A percentile compares a stretch with the other conserved stretches of the same genome.
These are phyloP conservation scores for Terebella lapidaria DNA, from an alignment of 2,888 invertebrate species.

Conservation along the genomic window DNA sequence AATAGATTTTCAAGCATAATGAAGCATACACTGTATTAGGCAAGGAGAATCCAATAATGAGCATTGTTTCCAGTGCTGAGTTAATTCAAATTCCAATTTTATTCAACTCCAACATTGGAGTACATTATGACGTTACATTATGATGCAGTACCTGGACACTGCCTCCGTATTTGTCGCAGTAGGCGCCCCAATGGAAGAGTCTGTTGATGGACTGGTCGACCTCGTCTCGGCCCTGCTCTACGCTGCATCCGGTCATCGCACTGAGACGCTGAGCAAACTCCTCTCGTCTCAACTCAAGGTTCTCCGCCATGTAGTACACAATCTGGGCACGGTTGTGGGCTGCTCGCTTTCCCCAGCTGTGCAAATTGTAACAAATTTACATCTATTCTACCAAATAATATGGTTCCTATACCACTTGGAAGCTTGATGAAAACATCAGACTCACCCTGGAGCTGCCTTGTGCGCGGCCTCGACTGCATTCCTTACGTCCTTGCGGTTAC, in stretches of 20 bases:
- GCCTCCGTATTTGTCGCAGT: conserved; percentile 54
- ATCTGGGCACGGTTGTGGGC: conserved; percentile 55
- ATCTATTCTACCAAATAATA: too few species aligned
- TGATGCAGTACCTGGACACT: conserved; percentile 53
- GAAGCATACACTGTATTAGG: too few species aligned
- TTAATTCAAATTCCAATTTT: too few species aligned
- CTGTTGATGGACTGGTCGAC: conserved; percentile 48
- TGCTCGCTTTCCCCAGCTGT: conserved; percentile 51
- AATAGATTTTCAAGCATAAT: too few species aligned
- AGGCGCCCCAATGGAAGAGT: conserved; percentile 54
- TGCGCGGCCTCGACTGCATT: conserved; percentile 57
- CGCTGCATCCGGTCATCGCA: conserved; percentile 37
- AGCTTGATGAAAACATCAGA: too few species aligned
- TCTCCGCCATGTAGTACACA: conserved; percentile 55
- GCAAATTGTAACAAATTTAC: too few species aligned
- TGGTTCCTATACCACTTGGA: too few species aligned
- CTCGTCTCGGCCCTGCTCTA: conserved; percentile 35
- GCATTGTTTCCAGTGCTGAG: too few species aligned
- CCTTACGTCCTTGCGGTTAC: conserved; percentile 54
- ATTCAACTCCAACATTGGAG: too few species aligned
- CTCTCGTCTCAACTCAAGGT: conserved; percentile 46
- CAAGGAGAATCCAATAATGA: too few species aligned
- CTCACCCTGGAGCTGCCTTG: conserved; percentile 54
- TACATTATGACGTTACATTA: too few species aligned
- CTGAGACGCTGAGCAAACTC: conserved; percentile 43